A percentile compares a stretch with the other conserved stretches of the same genome.
Conservation (phyloP, 2,113 vertebrate genomes). For the Zosterops pallidus region DNA sequence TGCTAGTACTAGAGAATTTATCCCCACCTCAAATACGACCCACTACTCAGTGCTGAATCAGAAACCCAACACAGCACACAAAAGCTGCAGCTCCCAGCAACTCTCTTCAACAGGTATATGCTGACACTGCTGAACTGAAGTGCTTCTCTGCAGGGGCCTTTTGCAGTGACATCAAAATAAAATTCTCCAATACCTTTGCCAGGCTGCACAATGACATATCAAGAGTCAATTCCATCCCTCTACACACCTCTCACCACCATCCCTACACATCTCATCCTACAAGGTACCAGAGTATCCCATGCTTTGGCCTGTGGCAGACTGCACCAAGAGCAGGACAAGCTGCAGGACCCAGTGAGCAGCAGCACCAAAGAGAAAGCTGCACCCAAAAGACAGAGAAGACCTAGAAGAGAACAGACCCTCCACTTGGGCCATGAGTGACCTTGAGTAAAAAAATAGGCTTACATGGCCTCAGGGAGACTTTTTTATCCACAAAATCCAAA, state of each 20-base stretch:
- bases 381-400: neutral
- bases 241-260: too few relatives aligned
- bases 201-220: neutral
- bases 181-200: neutral
- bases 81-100: neutral
- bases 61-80: neutral
- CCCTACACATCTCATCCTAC: neutral
- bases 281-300: neutral
- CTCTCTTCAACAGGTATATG: neutral
- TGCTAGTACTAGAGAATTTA: neutral
- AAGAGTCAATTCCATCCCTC: neutral
- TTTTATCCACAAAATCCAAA: neutral
- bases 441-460: neutral
- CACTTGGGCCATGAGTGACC: rapidly evolving
- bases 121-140: neutral
- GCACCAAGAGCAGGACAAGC: neutral
- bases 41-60: neutral
- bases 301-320: neutral
- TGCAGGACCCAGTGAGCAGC: rapidly evolving
- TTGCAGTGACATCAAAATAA: neutral
- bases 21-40: neutral
- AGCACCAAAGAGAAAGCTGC: neutral
- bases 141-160: neutral
- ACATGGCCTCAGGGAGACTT: neutral
- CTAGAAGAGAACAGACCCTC: neutral